phyloP scores from a whole-genome alignment of 2,797 vertebrate genomes.

The Paguma larvata region DNA sequence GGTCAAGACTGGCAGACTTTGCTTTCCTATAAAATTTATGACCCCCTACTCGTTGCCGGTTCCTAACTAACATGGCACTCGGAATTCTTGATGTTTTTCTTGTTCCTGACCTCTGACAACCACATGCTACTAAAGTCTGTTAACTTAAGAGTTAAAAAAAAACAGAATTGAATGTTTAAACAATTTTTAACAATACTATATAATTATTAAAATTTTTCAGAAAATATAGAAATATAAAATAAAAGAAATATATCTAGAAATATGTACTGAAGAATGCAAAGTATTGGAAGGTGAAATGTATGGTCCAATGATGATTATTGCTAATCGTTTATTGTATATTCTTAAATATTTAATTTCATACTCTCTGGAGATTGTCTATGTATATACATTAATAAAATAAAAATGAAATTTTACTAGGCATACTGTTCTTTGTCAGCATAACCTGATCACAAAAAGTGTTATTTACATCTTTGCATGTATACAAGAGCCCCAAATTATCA shows the following conservation, averaged over 20 bases:
- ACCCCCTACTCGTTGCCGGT: background rate
- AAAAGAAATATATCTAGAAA: background rate
- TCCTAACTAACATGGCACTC: background rate
- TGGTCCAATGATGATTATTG: background rate
- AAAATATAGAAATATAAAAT: background rate
- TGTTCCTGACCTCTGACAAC: background rate
- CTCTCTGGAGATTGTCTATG: background rate
- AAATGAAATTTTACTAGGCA: background rate
- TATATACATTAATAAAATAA: background rate
- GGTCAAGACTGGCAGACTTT: background rate
- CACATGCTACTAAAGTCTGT: background rate
- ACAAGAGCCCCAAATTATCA: background rate
- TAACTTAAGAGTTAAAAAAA: background rate
- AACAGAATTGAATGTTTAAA: background rate
- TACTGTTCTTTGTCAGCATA: background rate
- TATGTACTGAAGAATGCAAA: background rate
- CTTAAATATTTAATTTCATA: background rate
- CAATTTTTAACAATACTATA: background rate
- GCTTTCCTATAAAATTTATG: background rate
- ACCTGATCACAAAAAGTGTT: background rate
- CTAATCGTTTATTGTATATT: background rate
- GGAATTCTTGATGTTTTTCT: background rate
- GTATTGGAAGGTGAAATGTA: background rate
- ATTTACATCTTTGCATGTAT: background rate
- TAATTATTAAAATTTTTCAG: background rate